Conservation (phyloP, 2,888 invertebrate genomes). For the Deroplatys truncata region DNA sequence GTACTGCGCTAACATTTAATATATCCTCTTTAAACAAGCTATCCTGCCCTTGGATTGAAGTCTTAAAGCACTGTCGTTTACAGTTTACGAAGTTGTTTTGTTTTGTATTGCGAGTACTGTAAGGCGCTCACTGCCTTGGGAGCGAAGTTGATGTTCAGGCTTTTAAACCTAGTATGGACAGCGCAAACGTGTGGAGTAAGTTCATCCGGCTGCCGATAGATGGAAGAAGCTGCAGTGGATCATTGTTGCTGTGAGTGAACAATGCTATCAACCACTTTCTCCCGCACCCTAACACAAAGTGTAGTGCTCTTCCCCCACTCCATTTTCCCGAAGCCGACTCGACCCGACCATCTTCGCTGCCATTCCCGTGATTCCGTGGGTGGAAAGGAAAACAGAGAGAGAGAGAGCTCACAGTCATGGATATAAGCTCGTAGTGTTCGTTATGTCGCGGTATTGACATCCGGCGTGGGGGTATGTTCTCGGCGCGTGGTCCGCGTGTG, state of each 20-base stretch:
- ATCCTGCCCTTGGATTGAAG: no score
- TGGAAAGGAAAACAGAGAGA: slow-evolving; percentile 1
- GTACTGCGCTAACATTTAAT: no score
- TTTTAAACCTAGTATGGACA: background rate
- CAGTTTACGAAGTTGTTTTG: background rate
- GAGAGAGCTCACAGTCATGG: background rate
- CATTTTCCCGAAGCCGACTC: background rate
- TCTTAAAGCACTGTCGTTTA: no score
- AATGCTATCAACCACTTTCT: background rate
- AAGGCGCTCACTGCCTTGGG: background rate
- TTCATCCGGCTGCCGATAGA: background rate
- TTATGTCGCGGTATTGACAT: background rate
- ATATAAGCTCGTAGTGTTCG: background rate
- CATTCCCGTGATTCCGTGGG: background rate
- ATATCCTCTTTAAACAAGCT: no score
- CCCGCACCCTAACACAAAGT: background rate
- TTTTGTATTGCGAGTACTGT: no score
- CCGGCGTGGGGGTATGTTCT: background rate
- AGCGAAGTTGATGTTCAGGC: background rate
- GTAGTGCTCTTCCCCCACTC: background rate
- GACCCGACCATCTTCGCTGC: background rate
- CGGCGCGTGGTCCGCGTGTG: background rate
- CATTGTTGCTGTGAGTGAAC: background rate
- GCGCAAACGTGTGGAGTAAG: background rate
- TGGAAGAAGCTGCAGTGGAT: background rate